Evolutionary conservation across 1,140 invertebrate genomes (phyloP).

Genomic region (Hormaphis cornu): DNA sequence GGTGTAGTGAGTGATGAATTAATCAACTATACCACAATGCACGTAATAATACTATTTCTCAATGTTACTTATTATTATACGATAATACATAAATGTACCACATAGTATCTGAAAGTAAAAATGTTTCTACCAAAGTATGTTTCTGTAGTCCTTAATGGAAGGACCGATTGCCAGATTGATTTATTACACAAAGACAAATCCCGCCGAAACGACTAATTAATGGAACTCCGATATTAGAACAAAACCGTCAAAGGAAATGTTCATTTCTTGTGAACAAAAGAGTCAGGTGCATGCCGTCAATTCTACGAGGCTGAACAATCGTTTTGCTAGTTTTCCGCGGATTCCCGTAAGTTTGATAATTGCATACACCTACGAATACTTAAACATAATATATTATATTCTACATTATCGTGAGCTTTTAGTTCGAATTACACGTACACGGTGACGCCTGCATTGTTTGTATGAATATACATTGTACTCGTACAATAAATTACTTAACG

Average conservation of each 20-base stretch:
- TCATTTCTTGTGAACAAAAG: constrained; percentile 7
- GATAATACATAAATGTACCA: no score
- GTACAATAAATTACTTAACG: no score
- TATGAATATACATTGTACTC: neutral
- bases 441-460: neutral
- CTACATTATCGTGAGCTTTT: no score
- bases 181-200: constrained; percentile 5
- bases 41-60: no score
- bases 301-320: neutral
- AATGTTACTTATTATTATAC: no score
- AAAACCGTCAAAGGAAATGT: constrained; percentile 10
- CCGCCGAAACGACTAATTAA: constrained; percentile 2
- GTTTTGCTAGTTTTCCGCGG: neutral
- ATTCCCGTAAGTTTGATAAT: neutral
- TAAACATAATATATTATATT: neutral
- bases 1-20: no score
- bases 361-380: no score
- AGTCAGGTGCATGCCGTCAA: neutral
- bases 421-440: no score
- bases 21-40: no score
- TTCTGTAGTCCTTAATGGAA: no score
- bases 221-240: neutral
- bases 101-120: neutral
- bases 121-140: no score
- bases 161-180: neutral